Base-by-base conservation (phyloP, 2,113 vertebrate genomes). In the Urocitellus parryii region DNA sequence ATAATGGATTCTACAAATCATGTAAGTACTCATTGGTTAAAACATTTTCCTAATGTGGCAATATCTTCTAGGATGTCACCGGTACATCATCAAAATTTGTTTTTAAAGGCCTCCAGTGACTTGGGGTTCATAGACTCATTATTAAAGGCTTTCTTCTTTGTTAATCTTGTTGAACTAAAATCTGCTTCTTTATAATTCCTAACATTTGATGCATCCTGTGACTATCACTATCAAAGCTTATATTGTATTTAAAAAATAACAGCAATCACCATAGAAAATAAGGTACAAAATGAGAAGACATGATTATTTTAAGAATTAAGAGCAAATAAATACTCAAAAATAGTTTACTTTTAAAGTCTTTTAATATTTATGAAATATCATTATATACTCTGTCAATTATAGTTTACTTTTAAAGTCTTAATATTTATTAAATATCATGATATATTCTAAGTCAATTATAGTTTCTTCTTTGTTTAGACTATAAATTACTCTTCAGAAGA, bases 241-340 rank as follows among this genome's bases (percentile, higher is more conserved):
- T 1, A 80, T 9, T 88, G 90, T 81, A 74, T 90, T 90, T 16
- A 45, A 58, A 58, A 39, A n/a, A 48, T 53, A 72, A 65, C 8
- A 51, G 32, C 22, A 48, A 42, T 24, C 39, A 67, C 0, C 7
- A 37, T 20, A 72, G 34, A 53, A 83, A 95, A 70, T 63, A 88
- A 68, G 48, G 1, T 34, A 42, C 25, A 88, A 65, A 76, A 37
- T 70, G 42, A 92, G 25, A 84, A 72, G 22, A 0, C 8, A 94
- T 72, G 48, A 78, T 79, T 83, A 84, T 88, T 78, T 87, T 68
- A 58, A 81, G 61, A 91, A 63, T 39, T 81, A 88, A 85, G 29
- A 91, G 84, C n/a, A 76, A 48, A 73, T 13, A 84, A 77, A n/a
- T 51, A 32, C 5, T 82, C 87, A 22, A 25, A 87, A 86, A 70